phyloP scores from a whole-genome alignment of 2,797 vertebrate genomes.

The Poliocrania exsul region DNA sequence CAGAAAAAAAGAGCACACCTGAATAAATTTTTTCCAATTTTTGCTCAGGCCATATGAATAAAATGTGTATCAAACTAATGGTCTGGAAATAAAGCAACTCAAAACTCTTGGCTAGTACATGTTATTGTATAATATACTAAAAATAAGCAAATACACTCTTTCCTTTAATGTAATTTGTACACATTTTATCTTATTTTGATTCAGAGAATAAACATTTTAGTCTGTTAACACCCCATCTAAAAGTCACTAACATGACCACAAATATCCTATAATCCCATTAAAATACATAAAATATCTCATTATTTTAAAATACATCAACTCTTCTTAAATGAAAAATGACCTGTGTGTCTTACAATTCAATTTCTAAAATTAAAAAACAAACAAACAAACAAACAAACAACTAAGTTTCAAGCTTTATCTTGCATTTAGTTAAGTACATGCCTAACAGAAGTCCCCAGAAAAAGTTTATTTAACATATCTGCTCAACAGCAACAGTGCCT shows the following conservation, averaged over 20 bases:
- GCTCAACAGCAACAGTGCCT: background rate
- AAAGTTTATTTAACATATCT: background rate
- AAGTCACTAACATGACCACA: background rate
- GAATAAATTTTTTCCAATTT: background rate
- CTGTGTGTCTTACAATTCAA: background rate
- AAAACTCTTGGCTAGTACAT: background rate
- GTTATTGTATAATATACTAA: background rate
- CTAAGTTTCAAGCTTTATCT: background rate
- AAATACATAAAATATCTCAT: background rate
- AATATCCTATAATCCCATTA: background rate
- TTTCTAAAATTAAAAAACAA: background rate
- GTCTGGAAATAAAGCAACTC: background rate
- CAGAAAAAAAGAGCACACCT: background rate
- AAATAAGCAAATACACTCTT: background rate
- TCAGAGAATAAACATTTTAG: background rate
- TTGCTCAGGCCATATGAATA: background rate
- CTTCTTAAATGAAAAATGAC: background rate
- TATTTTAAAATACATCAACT: background rate
- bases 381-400: too few relatives aligned
- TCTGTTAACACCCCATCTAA: background rate
- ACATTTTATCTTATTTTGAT: background rate
- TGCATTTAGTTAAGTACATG: background rate
- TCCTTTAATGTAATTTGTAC: background rate
- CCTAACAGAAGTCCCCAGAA: background rate
- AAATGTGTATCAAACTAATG: background rate